These are phyloP conservation scores for Passer domesticus DNA, from an alignment of 2,113 vertebrate genomes.

Conservation along the genomic window DNA sequence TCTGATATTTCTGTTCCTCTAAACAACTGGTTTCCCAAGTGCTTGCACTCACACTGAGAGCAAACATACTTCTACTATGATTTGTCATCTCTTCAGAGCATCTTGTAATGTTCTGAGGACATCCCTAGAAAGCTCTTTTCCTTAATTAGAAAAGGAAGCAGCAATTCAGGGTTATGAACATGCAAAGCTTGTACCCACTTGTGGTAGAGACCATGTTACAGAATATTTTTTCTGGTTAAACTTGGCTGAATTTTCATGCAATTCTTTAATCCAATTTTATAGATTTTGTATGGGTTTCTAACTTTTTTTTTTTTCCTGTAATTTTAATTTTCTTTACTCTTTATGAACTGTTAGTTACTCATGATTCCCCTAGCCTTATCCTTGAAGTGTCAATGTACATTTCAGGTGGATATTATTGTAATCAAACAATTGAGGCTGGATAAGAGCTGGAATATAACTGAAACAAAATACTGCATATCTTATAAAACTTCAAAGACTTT, in stretches of 20 bases:
- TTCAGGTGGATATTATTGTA: not conserved
- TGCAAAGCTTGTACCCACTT: not conserved
- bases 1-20: not conserved
- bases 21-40: not conserved
- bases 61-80: conserved; percentile 6
- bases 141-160: conserved; percentile 25
- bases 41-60: not conserved
- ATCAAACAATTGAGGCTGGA: not conserved
- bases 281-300: not conserved
- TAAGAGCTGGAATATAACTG: not conserved
- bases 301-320: not conserved
- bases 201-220: not conserved
- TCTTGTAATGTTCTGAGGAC: not conserved
- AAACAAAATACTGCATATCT: not conserved
- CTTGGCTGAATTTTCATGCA: not conserved
- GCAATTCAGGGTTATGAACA: not conserved
- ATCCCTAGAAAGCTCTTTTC: conserved; percentile 29
- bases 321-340: not conserved
- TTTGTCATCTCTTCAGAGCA: conserved; percentile 7
- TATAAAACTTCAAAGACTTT: not conserved
- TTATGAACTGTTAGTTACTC: not conserved
- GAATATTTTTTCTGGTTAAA: not conserved
- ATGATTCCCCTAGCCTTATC: not conserved
- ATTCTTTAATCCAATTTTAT: not conserved
- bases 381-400: not conserved